phyloP scores from a whole-genome alignment of 2,113 vertebrate species.

The Nyctereutes procyonoides region DNA sequence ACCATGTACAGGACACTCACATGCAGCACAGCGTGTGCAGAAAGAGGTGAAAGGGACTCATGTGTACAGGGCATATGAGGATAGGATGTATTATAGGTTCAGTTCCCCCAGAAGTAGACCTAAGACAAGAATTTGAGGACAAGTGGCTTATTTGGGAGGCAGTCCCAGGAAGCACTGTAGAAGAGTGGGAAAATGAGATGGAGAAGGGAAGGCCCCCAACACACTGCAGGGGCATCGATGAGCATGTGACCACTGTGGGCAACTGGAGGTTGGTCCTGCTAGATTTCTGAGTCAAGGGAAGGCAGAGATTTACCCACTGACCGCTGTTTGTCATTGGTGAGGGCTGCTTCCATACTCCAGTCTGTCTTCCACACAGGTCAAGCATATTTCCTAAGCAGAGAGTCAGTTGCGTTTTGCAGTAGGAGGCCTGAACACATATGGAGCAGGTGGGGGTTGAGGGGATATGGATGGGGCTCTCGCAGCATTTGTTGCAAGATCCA shows the following conservation, averaged over 20 bases:
- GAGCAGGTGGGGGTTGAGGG: neutral
- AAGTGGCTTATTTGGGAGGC: neutral
- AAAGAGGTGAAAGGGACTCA: neutral
- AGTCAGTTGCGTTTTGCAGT: neutral
- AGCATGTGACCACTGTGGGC: no score
- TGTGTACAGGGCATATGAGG: neutral
- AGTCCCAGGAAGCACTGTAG: neutral
- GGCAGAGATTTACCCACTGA: neutral
- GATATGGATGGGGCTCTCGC: neutral
- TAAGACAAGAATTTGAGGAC: neutral
- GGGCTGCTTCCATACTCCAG: neutral
- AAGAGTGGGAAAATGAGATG: neutral
- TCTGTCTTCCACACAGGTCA: neutral
- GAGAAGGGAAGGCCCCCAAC: neutral
- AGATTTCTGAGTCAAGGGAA: no score
- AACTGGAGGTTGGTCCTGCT: neutral
- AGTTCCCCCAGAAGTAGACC: neutral
- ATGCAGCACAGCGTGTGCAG: neutral
- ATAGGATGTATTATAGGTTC: neutral
- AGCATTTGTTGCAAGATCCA: neutral
- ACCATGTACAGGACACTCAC: rapidly evolving
- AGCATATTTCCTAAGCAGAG: neutral
- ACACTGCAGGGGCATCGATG: rapidly evolving
- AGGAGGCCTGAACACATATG: neutral
- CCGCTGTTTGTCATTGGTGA: neutral